Base-by-base conservation (phyloP, 2,797 vertebrate genomes). In the Calcarius lapponicus region DNA sequence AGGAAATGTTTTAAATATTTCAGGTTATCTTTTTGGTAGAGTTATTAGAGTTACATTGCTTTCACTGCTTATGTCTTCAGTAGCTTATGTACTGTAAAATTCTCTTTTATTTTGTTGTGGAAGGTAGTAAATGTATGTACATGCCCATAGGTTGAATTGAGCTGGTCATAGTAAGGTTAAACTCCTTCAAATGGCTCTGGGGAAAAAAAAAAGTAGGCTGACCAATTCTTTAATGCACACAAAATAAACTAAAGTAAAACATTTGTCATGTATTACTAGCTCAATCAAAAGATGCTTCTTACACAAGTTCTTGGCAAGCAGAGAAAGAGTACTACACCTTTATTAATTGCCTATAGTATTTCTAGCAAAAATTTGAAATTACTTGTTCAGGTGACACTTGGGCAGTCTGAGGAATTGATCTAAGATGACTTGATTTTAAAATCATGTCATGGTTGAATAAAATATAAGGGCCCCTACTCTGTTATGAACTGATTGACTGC, bases 1-100 rank as follows among this genome's bases (percentile, higher is more conserved):
- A 69, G 80, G 71, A 92, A 93, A 67, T 82, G 12, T 71, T 94
- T 87, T 45, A 73, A 86, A 45, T 80, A 50, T 50, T 94, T 96
- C 73, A 83, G 47, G 36, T 83, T 80, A 62, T 84, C 34, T 90
- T 95, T 93, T 81, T 70, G 15, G 53, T 95, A 80, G 78, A 75
- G 26, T 54, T 87, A 24, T n/a, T 89, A 45, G 50, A 90, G 29
- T 62, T 92, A 73, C 26, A 28, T 76, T 78, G 43, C 87, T 93
- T 94, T 89, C 87, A 92, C 51, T 96, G 70, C 62, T 92, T 4
- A 31, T 72, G 47, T 87, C 74, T 88, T 90, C 60, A 90, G 89
- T 95, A 96, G 94, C 66, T 90, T 91, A 75, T 67, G 90, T 95
- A 92, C 81, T 93, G 66, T 96, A 93, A 88, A 85, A 24, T 93